These are phyloP conservation scores for Botrylloides violaceus DNA, from an alignment of 23 tunicate genomes.

Conservation along the genomic window DNA sequence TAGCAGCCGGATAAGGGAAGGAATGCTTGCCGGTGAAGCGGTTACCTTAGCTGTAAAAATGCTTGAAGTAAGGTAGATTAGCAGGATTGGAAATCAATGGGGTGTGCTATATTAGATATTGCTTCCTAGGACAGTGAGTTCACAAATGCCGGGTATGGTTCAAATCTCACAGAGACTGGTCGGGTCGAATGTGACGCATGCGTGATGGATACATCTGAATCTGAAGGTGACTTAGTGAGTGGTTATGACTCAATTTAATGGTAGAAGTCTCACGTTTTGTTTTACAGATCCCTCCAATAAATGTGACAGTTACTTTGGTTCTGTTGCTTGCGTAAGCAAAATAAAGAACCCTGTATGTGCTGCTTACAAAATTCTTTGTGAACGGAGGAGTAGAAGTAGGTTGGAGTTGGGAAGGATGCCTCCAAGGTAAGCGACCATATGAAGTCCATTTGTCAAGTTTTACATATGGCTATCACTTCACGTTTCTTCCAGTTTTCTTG, in stretches of 20 bases:
- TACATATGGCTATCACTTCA: background rate
- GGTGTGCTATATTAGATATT: too few species aligned
- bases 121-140: conserved; percentile 45
- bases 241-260: background rate
- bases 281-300: conserved; percentile 5
- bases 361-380: conserved; percentile 42
- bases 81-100: background rate
- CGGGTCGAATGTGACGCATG: conserved; percentile 85
- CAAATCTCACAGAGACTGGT: conserved; percentile 73
- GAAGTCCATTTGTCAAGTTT: too few species aligned
- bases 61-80: conserved; percentile 35
- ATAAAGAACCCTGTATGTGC: conserved; percentile 72
- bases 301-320: conserved; percentile 43
- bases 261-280: background rate
- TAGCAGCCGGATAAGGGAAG: conserved; percentile 31
- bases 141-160: conserved; percentile 85
- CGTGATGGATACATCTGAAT: conserved; percentile 70
- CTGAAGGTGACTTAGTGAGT: background rate
- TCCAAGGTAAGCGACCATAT: conserved; percentile 48
- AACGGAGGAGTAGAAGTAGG: conserved; percentile 29
- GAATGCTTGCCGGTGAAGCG: conserved; percentile 77
- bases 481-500: conserved; percentile 33
- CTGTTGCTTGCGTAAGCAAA: conserved; percentile 74
- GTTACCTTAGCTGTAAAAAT: conserved; percentile 46
- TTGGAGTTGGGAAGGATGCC: conserved; percentile 63